Conservation (phyloP, 2,113 vertebrate genomes). For the Patagioenas fasciata region DNA sequence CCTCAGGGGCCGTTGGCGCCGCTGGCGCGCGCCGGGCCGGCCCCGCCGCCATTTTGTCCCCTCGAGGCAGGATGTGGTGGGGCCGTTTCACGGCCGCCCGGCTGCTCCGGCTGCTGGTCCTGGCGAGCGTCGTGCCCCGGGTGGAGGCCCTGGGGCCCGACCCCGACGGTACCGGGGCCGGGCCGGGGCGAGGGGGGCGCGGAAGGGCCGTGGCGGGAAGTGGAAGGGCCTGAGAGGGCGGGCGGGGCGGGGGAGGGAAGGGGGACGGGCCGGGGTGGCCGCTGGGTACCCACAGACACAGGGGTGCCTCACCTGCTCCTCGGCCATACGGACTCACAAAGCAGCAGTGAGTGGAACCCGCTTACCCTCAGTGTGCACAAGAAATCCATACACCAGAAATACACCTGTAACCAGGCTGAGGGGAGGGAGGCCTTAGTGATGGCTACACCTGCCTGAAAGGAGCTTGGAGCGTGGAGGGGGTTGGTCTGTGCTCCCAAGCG, state of each 20-base stretch:
- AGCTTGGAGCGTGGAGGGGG: too few species aligned
- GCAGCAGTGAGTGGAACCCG: fast-evolving
- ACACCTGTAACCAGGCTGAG: too few species aligned
- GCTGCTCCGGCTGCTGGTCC: neutral
- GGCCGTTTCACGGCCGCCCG: neutral
- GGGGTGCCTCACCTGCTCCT: fast-evolving
- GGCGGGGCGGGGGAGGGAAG: too few species aligned
- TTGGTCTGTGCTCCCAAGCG: too few species aligned
- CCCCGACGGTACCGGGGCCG: neutral
- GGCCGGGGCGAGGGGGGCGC: fast-evolving
- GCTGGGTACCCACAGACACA: neutral
- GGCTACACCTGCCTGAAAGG: too few species aligned
- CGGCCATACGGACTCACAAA: fast-evolving
- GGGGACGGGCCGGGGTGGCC: neutral
- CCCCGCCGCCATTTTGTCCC: neutral
- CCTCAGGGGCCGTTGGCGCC: neutral
- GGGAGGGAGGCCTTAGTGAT: too few species aligned
- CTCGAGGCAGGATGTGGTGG: neutral
- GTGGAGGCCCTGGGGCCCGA: fast-evolving
- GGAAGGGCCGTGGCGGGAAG: neutral
- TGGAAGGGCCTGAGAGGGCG: neutral
- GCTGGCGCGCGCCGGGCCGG: too few species aligned
- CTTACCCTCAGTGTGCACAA: fast-evolving
- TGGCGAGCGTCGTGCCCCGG: too few species aligned
- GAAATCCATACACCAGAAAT: fast-evolving